Conservation (phyloP, 1,140 invertebrate species). For the Heliconius himera region DNA sequence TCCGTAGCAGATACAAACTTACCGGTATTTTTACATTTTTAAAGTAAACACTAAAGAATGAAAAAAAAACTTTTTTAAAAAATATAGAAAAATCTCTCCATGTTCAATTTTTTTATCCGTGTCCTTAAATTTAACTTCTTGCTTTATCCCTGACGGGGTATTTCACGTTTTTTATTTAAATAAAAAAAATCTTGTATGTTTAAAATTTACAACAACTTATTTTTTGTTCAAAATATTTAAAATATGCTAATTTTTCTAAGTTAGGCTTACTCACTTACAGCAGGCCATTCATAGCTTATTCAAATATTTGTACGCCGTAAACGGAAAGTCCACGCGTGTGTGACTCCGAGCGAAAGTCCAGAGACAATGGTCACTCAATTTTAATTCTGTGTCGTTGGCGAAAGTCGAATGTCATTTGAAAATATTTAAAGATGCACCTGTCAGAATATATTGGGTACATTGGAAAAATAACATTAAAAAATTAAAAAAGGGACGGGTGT, state of each 20-base stretch:
- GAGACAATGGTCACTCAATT: conserved; percentile 49
- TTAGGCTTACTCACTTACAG: background rate
- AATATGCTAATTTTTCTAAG: background rate
- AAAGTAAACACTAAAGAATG: background rate
- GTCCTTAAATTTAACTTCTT: too few relatives aligned
- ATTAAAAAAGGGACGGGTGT: too few relatives aligned
- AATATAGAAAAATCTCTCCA: background rate
- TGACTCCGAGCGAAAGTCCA: conserved; percentile 49
- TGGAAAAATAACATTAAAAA: too few relatives aligned
- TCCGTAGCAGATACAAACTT: background rate
- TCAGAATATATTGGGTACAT: background rate
- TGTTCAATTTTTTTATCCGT: too few relatives aligned
- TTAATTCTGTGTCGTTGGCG: conserved; percentile 44
- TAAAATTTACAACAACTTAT: background rate
- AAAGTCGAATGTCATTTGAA: conserved; percentile 22
- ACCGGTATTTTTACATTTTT: too few relatives aligned
- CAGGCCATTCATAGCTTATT: conserved; percentile 4
- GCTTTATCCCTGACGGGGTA: too few relatives aligned
- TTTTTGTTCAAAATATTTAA: background rate
- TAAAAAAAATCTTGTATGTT: background rate
- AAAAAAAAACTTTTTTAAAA: background rate
- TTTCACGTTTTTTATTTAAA: too few relatives aligned
- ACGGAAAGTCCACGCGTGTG: conserved; percentile 24
- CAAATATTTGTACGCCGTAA: conserved; percentile 28
- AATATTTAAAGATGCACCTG: conserved; percentile 12